Conservation (phyloP, 2,113 vertebrate genomes). For the Crotalus helleri region DNA sequence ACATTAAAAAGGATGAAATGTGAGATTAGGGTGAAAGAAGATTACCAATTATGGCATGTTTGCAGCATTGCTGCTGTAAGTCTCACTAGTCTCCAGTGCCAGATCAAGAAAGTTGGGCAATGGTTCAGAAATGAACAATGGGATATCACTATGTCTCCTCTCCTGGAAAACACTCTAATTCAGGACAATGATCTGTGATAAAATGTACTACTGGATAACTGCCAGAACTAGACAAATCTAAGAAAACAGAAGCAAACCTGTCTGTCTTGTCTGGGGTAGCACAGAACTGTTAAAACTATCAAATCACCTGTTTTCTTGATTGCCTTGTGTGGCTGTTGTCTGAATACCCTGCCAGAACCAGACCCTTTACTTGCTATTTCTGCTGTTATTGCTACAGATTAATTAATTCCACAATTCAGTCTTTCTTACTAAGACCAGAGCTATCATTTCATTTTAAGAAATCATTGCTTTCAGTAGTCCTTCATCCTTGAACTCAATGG, state of each 20-base stretch:
- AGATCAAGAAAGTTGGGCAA: background rate
- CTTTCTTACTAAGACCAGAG: background rate
- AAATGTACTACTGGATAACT: background rate
- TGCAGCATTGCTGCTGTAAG: background rate
- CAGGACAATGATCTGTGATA: background rate
- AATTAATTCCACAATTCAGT: background rate
- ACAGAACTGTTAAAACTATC: background rate
- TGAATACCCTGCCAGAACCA: background rate
- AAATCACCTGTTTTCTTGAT: background rate
- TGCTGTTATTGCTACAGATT: background rate
- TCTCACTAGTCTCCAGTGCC: background rate
- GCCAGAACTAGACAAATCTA: background rate
- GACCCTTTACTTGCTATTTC: background rate
- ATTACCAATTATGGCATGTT: background rate
- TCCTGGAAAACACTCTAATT: background rate
- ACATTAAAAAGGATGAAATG: background rate
- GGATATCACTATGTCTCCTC: background rate
- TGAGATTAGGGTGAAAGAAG: background rate
- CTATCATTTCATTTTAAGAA: background rate
- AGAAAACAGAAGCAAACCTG: background rate
- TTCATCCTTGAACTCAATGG: background rate
- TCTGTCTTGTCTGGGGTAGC: background rate
- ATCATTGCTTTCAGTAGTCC: background rate
- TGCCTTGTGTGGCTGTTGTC: background rate
- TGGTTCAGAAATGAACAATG: background rate